Conservation (phyloP, 2,888 invertebrate genomes). For the Tromatobia lineatoria region DNA sequence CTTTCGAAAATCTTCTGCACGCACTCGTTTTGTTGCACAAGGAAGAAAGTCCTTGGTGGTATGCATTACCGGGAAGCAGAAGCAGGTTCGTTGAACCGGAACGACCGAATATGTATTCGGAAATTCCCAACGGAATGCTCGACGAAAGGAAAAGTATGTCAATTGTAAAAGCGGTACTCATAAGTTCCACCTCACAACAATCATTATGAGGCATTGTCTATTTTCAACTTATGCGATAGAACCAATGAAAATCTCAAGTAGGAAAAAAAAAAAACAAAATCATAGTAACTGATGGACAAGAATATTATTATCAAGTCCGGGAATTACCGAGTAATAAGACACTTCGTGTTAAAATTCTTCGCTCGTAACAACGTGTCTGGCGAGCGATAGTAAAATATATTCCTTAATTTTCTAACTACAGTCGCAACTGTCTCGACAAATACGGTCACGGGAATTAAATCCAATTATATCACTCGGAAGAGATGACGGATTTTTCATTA, state of each 20-base stretch:
- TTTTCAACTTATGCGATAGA: background rate
- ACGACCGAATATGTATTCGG: conserved; percentile 65
- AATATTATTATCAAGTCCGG: background rate
- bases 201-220: conserved; percentile 4
- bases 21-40: conserved; percentile 67
- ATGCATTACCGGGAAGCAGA: conserved; percentile 60
- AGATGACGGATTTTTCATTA: no score
- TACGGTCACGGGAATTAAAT: no score
- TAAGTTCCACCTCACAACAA: conserved; percentile 26
- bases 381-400: no score
- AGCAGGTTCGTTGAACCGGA: conserved; percentile 67
- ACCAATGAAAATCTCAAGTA: background rate
- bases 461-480: no score
- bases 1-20: conserved; percentile 64
- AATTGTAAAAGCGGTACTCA: conserved; percentile 36
- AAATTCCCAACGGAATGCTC: conserved; percentile 59
- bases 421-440: no score
- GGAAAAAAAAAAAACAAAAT: background rate
- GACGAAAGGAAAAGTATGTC: conserved; percentile 64
- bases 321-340: background rate
- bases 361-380: background rate
- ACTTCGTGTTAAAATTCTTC: background rate
- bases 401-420: no score
- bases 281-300: background rate
- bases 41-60: conserved; percentile 68